Percentiles rank a stretch among this genome's conserved stretches.
Conservation (phyloP, 1,140 invertebrate species). For the Plutomurus gul region DNA sequence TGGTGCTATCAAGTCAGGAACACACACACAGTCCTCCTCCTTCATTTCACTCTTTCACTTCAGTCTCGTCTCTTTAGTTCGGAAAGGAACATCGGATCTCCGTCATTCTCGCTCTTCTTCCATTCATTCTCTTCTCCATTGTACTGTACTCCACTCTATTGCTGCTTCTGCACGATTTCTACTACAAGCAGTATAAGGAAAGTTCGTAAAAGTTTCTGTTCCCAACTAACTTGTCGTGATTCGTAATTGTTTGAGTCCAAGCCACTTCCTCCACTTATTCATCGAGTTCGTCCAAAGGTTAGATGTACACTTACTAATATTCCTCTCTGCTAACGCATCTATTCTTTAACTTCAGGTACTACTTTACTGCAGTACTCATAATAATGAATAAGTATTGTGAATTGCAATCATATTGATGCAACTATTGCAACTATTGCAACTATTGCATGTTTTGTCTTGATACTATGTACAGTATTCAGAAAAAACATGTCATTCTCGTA, state of each 20-base stretch:
- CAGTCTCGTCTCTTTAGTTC: neutral
- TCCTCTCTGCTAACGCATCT: too few species aligned
- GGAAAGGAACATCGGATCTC: neutral
- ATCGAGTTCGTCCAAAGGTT: conserved; percentile 11
- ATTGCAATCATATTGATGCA: too few species aligned
- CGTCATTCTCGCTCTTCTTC: neutral
- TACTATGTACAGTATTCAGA: too few species aligned
- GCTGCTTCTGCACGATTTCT: neutral
- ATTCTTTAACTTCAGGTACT: too few species aligned
- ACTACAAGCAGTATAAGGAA: neutral
- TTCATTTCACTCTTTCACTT: conserved; percentile 10
- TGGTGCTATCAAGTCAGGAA: neutral
- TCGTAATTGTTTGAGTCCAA: conserved; percentile 4
- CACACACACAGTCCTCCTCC: conserved; percentile 18
- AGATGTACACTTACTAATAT: conserved; percentile 8
- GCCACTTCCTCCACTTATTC: conserved; percentile 4
- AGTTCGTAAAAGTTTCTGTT: conserved; percentile 13
- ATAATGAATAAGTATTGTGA: too few species aligned
- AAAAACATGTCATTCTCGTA: too few species aligned
- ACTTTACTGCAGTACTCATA: too few species aligned
- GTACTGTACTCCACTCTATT: neutral
- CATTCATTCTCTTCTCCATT: neutral
- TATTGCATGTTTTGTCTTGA: too few species aligned
- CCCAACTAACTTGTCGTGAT: neutral
- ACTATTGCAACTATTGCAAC: too few species aligned